Evolutionary conservation across 2,113 vertebrate genomes (phyloP), one percentile per base, ranked within the genome.

Genomic region (Panthera uncia): DNA sequence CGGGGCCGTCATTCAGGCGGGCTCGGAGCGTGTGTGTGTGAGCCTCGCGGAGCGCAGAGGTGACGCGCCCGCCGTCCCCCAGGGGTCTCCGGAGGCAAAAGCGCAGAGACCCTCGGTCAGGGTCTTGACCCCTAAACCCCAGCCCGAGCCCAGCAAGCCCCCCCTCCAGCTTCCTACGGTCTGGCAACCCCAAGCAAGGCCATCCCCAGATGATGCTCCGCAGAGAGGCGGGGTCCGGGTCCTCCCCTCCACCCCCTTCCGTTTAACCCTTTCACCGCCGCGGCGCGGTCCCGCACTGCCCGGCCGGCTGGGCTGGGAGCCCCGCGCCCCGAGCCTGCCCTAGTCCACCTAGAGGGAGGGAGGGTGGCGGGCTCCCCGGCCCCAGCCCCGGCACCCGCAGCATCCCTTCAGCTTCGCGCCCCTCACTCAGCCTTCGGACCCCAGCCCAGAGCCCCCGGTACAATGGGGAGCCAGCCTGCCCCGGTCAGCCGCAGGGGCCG

Each of bases 1-100:
- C 98, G 98, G 99, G 99, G 99, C 98, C 98, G 99, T 99, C 99
- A 99, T 99, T 99, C 99, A 99, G 99, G 98, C 99, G 98, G 98
- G 99, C 98, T 98, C 97, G 33, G 98, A 97, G 97, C 45, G 73
- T 84, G 86, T 97, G 86, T 97, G 97, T 97, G 93, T 97, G 98
- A 97, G 95, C 92, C 83, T 55, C 12, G 73, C 94, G 98, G 96
- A 98, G 98, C 98, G 71, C 97, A 93, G 95, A 90, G 94, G 92
- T 91, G 95, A 97, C 45, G 86, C 45, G 92, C 74, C 87, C 48
- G 45, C 80, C 18, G 29, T 91, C 83, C 95, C 95, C 88, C 83
- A 61, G 84, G 82, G 57, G 80, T 25, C 82, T 71, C 29, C 1
- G 15, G 83, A 81, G 45, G 83, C 65, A 81, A 81, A 66, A 82